phyloP scores from a whole-genome alignment of 2,797 vertebrate species.

The Alca torda region DNA sequence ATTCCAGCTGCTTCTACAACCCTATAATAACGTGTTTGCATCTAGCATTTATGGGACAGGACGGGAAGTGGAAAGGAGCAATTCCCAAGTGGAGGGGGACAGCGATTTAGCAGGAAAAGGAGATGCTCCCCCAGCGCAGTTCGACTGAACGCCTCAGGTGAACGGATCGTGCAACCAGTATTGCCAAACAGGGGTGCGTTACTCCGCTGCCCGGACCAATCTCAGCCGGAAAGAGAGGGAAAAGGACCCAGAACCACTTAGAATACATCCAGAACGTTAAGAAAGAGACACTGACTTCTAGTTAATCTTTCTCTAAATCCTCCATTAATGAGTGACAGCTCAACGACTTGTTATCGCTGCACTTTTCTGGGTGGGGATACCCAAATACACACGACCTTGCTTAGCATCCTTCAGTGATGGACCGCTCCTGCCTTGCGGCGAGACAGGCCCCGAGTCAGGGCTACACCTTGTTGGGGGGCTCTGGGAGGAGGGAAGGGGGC shows the following conservation, averaged over 20 bases:
- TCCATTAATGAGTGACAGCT: background rate
- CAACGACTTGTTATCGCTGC: background rate
- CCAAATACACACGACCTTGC: background rate
- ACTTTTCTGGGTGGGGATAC: background rate
- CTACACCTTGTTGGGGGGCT: background rate
- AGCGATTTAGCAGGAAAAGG: background rate
- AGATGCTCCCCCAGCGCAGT: background rate
- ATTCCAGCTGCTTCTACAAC: background rate
- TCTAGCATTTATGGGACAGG: background rate
- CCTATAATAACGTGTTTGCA: background rate
- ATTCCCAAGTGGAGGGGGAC: background rate
- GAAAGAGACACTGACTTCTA: background rate
- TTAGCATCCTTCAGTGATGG: background rate
- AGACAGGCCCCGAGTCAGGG: background rate
- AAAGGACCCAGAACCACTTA: background rate
- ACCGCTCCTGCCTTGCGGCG: background rate
- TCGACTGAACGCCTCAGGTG: too few species aligned
- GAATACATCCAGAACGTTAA: background rate
- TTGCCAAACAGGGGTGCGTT: rapidly evolving
- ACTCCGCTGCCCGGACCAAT: background rate
- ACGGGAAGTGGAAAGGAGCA: background rate
- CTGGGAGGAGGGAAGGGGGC: background rate
- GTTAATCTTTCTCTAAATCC: background rate
- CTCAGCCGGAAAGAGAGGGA: background rate
- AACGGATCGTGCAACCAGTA: background rate